Conservation (phyloP, 2,113 vertebrate species). For the Eonycteris spelaea region DNA sequence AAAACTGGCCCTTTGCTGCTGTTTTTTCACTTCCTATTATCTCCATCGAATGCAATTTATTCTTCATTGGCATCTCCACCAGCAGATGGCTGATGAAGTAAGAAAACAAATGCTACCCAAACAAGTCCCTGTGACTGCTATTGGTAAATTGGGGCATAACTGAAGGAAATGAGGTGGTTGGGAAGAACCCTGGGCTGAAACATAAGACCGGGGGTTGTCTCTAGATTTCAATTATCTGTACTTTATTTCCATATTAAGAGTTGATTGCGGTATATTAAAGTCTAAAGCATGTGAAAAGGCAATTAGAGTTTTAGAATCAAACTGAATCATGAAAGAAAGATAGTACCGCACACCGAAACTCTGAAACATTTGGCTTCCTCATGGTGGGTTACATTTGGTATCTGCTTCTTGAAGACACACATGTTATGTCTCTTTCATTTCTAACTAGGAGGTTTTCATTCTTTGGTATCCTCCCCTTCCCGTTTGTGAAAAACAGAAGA, state of each 20-base stretch:
- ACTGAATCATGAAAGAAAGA: constrained; percentile 32
- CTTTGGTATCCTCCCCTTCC: background rate
- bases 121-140: background rate
- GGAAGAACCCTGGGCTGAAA: constrained; percentile 46
- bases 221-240: constrained; percentile 42
- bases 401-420: background rate
- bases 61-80: background rate
- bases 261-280: constrained; percentile 23
- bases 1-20: background rate
- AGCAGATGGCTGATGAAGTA: background rate
- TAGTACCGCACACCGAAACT: background rate
- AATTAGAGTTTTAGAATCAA: constrained; percentile 41
- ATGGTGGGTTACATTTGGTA: background rate
- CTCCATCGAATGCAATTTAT: background rate
- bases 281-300: constrained; percentile 35
- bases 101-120: background rate
- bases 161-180: constrained; percentile 32
- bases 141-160: constrained; percentile 28
- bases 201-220: constrained; percentile 52
- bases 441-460: background rate
- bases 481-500: background rate
- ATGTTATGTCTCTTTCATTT: background rate
- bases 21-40: background rate
- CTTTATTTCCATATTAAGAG: constrained; percentile 47
- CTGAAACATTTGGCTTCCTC: background rate